Base-by-base conservation (phyloP, 2,888 invertebrate genomes). In the Limnephilus marmoratus region DNA sequence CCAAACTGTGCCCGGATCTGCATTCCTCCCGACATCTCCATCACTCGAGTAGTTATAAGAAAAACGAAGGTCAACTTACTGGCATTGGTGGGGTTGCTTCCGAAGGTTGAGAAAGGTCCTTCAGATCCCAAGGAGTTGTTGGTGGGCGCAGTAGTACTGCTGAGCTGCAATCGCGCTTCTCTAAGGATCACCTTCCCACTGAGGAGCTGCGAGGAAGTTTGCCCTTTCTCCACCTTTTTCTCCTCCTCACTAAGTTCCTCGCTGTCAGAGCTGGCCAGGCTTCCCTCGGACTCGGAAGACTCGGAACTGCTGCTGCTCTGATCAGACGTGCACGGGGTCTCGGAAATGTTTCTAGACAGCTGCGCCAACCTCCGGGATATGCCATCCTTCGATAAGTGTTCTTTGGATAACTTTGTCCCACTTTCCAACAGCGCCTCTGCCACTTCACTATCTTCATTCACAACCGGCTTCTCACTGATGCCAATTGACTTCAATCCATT, bases 181-280 rank as follows among this genome's bases (percentile, higher is more conserved):
- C 97, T 96, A 90, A 97, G 96, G 92, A 98, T 97, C 41, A 97
- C 97, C 95, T 97, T 97, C 18, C 97, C 97, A 94, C 97, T 96
- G 49, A 96, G 95, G 85, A 97, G 94, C 94, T 97, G 97, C 83
- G 96, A 96, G 13, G 90, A 87, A 92, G 96, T 95, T 92, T 90
- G 92, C 12, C 89, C 91, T 68, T 91, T 92, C 95, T 96, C 93
- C 68, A 95, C 95, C 0, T 95, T 94, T 90, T 94, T 94, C 93
- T 95, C 95, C 80, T 94, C 92, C 68, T 91, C 93, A 90, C 93
- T 95, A 86, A 96, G 96, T 94, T 95, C 95, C 34, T 95, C 95
- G 94, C 95, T 95, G 80, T 95, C 95, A 90, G 94, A 94, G 91
- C 95, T 94, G 81, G 81, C 37, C 31, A 87, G 34, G 49, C 92